Percentiles rank a stretch among this genome's conserved stretches.
Evolutionary conservation across 2,797 vertebrate genomes (phyloP).

Genomic region (Anas georgica): DNA sequence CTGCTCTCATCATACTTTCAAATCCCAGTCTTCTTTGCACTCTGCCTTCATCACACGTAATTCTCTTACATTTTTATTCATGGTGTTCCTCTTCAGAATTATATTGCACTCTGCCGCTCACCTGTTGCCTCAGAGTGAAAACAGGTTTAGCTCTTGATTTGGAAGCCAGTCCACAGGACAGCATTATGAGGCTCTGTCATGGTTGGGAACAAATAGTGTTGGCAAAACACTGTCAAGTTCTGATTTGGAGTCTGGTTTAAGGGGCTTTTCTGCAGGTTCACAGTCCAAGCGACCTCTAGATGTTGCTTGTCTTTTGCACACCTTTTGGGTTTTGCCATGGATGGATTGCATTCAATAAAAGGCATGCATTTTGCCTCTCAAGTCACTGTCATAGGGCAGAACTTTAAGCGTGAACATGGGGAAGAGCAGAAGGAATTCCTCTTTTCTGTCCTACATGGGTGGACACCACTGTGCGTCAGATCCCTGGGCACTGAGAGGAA

Average conservation of each 20-base stretch:
- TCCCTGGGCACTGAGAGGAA: too few relatives aligned
- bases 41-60: neutral
- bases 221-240: too few relatives aligned
- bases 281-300: neutral
- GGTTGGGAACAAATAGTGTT: rapidly evolving
- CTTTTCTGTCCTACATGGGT: neutral
- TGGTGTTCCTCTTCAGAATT: neutral
- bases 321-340: neutral
- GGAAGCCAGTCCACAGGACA: neutral
- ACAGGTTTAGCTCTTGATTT: neutral
- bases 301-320: neutral
- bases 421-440: neutral
- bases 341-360: neutral
- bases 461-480: rapidly evolving
- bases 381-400: rapidly evolving
- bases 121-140: neutral
- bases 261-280: neutral
- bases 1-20: neutral
- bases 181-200: rapidly evolving
- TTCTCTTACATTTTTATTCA: neutral
- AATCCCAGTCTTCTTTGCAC: neutral
- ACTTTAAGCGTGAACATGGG: neutral
- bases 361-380: rapidly evolving
- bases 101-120: rapidly evolving
- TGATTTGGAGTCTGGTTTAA: neutral